A percentile compares a stretch with the other conserved stretches of the same genome.
These are phyloP conservation scores for Megastigmus dorsalis DNA, from an alignment of 2,888 invertebrate species.

Conservation along the genomic window DNA sequence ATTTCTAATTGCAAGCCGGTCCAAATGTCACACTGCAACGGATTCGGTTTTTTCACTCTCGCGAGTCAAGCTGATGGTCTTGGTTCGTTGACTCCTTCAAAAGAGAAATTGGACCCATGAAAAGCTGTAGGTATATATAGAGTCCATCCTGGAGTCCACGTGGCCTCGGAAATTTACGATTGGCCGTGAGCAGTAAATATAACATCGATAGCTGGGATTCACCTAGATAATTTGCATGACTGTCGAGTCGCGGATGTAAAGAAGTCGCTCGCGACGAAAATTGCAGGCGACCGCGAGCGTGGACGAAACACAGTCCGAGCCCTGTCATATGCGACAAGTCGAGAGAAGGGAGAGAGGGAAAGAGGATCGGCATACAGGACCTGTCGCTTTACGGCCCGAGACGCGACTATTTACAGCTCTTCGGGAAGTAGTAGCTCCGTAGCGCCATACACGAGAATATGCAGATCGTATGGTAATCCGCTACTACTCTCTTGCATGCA, in stretches of 20 bases:
- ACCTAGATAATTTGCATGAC: slow-evolving; percentile 20
- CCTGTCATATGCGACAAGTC: background rate
- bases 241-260: background rate
- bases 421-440: slow-evolving; percentile 60
- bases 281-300: background rate
- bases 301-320: slow-evolving; percentile 4
- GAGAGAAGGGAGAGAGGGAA: background rate
- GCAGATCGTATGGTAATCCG: slow-evolving; percentile 71
- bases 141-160: too few relatives aligned
- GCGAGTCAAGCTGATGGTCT: too few relatives aligned
- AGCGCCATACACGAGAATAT: slow-evolving; percentile 63
- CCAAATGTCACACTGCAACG: too few relatives aligned
- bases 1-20: too few relatives aligned
- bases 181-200: background rate
- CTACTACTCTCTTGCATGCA: background rate
- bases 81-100: background rate
- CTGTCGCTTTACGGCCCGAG: slow-evolving; percentile 20
- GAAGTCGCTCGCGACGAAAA: background rate
- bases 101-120: slow-evolving; percentile 7
- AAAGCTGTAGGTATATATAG: slow-evolving; percentile 1
- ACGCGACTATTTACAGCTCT: slow-evolving; percentile 63
- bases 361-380: slow-evolving; percentile 3
- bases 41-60: too few relatives aligned
- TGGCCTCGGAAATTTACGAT: too few relatives aligned
- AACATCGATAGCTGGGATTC: slow-evolving; percentile 6